phyloP scores from a whole-genome alignment of 2,888 invertebrate species.

The Harpalus rubripes region DNA sequence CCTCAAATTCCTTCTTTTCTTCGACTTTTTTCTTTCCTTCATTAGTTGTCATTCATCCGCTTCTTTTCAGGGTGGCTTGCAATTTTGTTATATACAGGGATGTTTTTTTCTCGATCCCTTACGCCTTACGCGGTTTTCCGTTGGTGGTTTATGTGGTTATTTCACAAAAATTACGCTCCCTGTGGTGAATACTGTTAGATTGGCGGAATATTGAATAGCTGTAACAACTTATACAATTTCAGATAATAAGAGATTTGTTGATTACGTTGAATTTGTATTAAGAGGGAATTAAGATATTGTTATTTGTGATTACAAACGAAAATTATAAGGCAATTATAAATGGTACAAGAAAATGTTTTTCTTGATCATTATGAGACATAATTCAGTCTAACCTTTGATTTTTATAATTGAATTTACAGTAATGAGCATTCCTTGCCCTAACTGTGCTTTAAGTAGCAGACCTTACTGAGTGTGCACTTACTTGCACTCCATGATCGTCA shows the following conservation, averaged over 20 bases:
- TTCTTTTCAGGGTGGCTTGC: neutral
- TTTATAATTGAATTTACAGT: no score
- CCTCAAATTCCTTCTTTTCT: neutral
- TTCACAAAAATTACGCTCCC: neutral
- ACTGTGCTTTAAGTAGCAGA: no score
- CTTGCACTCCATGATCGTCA: no score
- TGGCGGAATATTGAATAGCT: neutral
- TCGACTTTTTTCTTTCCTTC: neutral
- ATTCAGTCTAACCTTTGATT: no score
- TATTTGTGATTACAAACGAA: neutral
- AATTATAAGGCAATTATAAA: neutral
- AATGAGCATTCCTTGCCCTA: no score
- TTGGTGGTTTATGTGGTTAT: neutral
- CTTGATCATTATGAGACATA: no score
- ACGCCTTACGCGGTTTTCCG: neutral
- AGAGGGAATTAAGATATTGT: neutral
- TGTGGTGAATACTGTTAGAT: neutral
- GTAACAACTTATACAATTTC: neutral
- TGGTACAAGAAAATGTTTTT: neutral
- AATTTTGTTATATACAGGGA: neutral
- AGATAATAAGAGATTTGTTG: neutral
- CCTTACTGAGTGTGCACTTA: no score
- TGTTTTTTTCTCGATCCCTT: neutral
- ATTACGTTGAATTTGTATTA: neutral
- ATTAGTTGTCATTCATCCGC: conserved; percentile 5